Base-by-base conservation (phyloP, 2,888 invertebrate genomes). In the Dromius quadrimaculatus region DNA sequence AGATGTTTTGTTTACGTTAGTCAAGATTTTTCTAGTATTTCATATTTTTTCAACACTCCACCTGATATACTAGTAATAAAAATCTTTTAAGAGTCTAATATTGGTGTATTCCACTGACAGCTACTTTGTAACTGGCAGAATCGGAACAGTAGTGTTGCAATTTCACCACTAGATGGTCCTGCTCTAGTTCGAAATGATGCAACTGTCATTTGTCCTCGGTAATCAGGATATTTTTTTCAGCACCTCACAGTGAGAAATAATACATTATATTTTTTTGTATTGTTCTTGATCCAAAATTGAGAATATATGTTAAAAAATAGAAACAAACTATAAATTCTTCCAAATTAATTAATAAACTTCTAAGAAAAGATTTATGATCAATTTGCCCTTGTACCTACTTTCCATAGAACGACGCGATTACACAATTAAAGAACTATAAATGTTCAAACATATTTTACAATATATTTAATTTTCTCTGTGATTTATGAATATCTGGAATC, bases 1-100 rank as follows among this genome's bases (percentile, higher is more conserved):
- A 68, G 59, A 68, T 68, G 68, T 68, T 68, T 68, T 59, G 43
- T 68, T 43, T 68, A 50, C 66, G 57, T 38, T 66, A 15, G 13
- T 22, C 17, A 38, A 43, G 19, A 32, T 64, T 47, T 19, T 59
- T 68, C 20, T 47, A 41, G 22, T 17, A 11, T 22, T 61, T 61
- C 38, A 36, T 22, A 38, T 41, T 62, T 62, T 62, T 62, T 62
- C 62, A 41, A 38, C 62, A 22, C 62, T 6, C 36, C 34, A n/a
- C 36, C 59, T 19, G 32, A 32, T 57, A 57, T 57, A 34, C 32
- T 28, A 32, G 57, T 36, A 36, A 59, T 59, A 59, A 59, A 59
- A 59, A 11, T 19, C 4, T 20, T 47, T 47, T 22, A 22, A 22
- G 47, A 20, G 22, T 36, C 36, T 36, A 54, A 38, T 57, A 66